phyloP scores from a whole-genome alignment of 2,888 invertebrate species.

The Aphelenchoides bicaudatus region DNA sequence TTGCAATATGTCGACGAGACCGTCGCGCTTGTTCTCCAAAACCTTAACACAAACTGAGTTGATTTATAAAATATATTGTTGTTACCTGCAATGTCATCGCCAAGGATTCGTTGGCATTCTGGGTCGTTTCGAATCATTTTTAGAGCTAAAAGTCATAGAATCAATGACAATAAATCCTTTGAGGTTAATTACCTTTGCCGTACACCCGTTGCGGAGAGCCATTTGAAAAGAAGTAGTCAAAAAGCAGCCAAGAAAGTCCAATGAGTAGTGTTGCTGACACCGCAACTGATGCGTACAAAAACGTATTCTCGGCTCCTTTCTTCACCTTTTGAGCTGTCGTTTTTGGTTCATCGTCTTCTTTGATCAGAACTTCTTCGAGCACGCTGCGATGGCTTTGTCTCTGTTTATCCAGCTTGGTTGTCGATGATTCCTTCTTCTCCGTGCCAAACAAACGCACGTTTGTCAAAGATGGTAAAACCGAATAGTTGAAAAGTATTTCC shows the following conservation, averaged over 20 bases:
- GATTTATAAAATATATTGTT: too few relatives aligned
- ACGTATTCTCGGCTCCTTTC: conserved; percentile 48
- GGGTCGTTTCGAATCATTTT: conserved; percentile 43
- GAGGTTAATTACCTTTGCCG: conserved; percentile 29
- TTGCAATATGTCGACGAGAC: conserved; percentile 45
- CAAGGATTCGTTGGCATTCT: conserved; percentile 50
- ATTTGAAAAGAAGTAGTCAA: conserved; percentile 46
- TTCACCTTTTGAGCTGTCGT: conserved; percentile 44
- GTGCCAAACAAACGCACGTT: too few relatives aligned
- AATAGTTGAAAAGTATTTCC: too few relatives aligned
- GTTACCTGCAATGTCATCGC: conserved; percentile 40
- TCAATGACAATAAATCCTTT: conserved; percentile 8
- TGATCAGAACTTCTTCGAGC: conserved; percentile 37
- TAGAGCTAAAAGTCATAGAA: conserved; percentile 32
- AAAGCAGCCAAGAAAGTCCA: conserved; percentile 46
- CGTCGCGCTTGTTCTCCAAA: conserved; percentile 30
- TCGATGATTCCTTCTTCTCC: too few relatives aligned
- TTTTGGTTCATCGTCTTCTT: conserved; percentile 36
- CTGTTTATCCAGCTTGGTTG: conserved; percentile 15
- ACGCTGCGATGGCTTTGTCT: conserved; percentile 22
- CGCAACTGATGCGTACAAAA: conserved; percentile 45
- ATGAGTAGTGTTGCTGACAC: conserved; percentile 46
- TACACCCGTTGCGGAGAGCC: conserved; percentile 53
- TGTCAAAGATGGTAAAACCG: too few relatives aligned
- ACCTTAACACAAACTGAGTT: background rate